Evolutionary conservation across 2,113 vertebrate genomes (phyloP).

Genomic region (Polypterus senegalus): DNA sequence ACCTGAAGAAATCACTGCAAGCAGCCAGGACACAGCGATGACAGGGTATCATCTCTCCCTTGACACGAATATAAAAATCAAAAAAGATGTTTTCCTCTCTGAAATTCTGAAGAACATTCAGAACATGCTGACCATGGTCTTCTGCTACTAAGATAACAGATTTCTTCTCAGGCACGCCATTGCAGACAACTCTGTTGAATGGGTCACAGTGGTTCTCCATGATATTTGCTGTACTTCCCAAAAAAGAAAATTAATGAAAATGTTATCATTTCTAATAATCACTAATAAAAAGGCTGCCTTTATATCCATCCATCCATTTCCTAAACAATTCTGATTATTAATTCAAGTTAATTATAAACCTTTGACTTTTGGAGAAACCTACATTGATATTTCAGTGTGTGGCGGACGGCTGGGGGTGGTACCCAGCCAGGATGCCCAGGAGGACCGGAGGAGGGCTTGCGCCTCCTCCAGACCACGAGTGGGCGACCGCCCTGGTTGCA

Average conservation of each 20-base stretch:
- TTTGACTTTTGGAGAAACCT: too few relatives aligned
- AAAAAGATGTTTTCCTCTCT: slow-evolving; percentile 75
- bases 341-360: too few relatives aligned
- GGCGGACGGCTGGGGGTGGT: too few relatives aligned
- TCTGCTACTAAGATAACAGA: slow-evolving; percentile 61
- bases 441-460: too few relatives aligned
- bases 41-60: slow-evolving; percentile 70
- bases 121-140: slow-evolving; percentile 76
- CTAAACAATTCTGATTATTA: too few relatives aligned
- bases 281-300: slow-evolving; percentile 6
- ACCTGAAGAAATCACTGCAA: slow-evolving; percentile 97
- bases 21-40: slow-evolving; percentile 89
- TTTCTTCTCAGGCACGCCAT: slow-evolving; percentile 53
- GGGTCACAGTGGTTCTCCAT: slow-evolving; percentile 51
- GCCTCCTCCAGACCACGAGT: too few relatives aligned
- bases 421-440: too few relatives aligned
- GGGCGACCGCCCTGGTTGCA: too few relatives aligned
- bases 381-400: too few relatives aligned
- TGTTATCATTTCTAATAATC: neutral
- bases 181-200: slow-evolving; percentile 40
- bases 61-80: slow-evolving; percentile 81
- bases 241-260: neutral
- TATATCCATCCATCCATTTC: neutral
- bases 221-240: neutral
- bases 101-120: slow-evolving; percentile 70